Percentiles rank a stretch among this genome's conserved stretches.
Conservation (phyloP, 2,888 invertebrate genomes). For the Brassicogethes aeneus region DNA sequence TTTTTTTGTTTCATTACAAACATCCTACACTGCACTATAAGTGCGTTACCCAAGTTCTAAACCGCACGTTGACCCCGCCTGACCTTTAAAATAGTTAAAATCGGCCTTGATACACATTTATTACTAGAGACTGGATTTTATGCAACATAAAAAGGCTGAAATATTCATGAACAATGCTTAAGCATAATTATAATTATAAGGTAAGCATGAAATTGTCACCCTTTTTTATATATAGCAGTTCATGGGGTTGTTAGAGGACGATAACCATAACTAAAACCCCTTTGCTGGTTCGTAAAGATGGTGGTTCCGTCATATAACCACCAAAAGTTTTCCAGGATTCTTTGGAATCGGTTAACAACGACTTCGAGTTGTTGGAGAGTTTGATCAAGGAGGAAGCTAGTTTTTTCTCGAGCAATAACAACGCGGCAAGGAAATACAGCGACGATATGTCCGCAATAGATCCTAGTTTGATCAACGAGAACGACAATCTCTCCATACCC, state of each 20-base stretch:
- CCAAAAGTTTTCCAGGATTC: conserved; percentile 38
- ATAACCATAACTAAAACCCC: conserved; percentile 39
- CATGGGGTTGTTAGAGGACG: conserved; percentile 67
- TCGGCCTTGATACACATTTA: too few relatives aligned
- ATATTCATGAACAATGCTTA: too few relatives aligned
- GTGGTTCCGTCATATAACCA: conserved; percentile 40
- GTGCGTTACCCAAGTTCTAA: too few relatives aligned
- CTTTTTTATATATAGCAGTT: too few relatives aligned
- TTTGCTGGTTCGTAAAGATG: conserved; percentile 11
- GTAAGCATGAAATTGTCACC: too few relatives aligned
- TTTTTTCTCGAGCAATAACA: conserved; percentile 14
- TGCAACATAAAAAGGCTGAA: too few relatives aligned
- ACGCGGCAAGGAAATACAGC: conserved; percentile 23
- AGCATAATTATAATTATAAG: too few relatives aligned
- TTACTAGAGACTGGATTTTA: too few relatives aligned
- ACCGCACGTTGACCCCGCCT: too few relatives aligned
- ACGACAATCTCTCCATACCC: conserved; percentile 56
- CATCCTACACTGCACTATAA: too few relatives aligned
- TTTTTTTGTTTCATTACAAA: too few relatives aligned
- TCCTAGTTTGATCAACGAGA: conserved; percentile 58
- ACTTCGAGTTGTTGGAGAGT: conserved; percentile 37
- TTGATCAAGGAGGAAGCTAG: conserved; percentile 28
- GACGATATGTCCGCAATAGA: conserved; percentile 43
- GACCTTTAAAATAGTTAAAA: too few relatives aligned
- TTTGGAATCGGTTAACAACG: conserved; percentile 22